Conservation (phyloP, 2,888 invertebrate species). For the Alentia gelatinosa region DNA sequence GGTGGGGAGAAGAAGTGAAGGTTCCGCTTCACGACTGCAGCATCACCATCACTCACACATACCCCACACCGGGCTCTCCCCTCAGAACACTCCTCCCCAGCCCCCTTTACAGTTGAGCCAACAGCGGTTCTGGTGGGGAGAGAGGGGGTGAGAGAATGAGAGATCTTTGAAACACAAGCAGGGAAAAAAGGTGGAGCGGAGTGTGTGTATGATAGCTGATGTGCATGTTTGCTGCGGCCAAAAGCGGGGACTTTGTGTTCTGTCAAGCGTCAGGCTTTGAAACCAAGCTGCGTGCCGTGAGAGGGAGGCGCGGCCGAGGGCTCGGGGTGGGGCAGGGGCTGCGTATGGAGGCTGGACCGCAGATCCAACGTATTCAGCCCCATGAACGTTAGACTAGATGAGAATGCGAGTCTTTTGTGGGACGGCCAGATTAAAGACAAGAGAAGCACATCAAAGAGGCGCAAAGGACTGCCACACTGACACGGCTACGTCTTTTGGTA, state of each 20-base stretch:
- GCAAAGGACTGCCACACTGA: background rate
- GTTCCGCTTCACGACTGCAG: no score
- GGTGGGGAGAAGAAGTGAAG: background rate
- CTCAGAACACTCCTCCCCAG: no score
- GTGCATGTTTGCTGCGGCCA: background rate
- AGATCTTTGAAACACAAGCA: conserved; percentile 31
- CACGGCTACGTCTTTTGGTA: background rate
- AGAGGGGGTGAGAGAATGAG: background rate
- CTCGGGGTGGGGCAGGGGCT: no score
- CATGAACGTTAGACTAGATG: background rate
- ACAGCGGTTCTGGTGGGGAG: background rate
- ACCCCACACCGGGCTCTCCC: no score
- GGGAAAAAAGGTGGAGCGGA: background rate
- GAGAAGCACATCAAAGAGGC: background rate
- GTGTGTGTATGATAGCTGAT: conserved; percentile 6
- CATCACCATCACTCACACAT: background rate
- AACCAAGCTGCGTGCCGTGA: background rate
- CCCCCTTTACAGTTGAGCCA: conserved; percentile 23
- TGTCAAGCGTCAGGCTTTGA: background rate
- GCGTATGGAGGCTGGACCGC: no score
- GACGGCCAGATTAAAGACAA: conserved; percentile 24
- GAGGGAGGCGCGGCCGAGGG: no score
- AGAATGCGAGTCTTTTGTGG: conserved; percentile 17
- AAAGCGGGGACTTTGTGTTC: background rate
- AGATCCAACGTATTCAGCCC: background rate